Evolutionary conservation across 2,888 invertebrate species (phyloP), one percentile per base, ranked within the genome.

Genomic region (Sthenelais limicola): DNA sequence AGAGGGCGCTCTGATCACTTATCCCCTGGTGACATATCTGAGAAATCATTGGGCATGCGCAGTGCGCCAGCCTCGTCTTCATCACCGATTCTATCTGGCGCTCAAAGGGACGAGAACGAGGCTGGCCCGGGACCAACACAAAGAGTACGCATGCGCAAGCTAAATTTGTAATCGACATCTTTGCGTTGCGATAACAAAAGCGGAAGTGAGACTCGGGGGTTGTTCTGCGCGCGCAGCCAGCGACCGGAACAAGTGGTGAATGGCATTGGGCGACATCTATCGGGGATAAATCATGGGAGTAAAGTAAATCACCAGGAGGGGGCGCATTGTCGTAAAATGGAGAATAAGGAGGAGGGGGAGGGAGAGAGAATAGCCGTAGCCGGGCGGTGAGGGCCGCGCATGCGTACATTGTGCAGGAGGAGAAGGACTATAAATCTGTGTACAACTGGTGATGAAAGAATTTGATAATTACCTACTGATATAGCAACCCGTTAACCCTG

Each of bases 401-500:
- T n/a, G n/a, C n/a, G n/a, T n/a, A n/a, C n/a, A n/a, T n/a, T n/a
- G n/a, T n/a, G n/a, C n/a, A n/a, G n/a, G n/a, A n/a, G n/a, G n/a
- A n/a, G n/a, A n/a, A n/a, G n/a, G 38, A 24, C 38, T 12, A 62
- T 62, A 62, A 62, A 62, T 62, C 62, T 62, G 7, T 43, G 3
- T 24, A n/a, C 43, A n/a, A n/a, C n/a, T n/a, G n/a, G 24, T 43
- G 38, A 62, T 62, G 62, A 62, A 62, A 62, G 35, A 62, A 62
- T 62, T 62, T 62, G 62, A 62, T 62, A 62, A 62, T 62, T 62
- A 62, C 62, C 62, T 62, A 35, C 38, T 62, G 43, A 62, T 62
- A 62, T 62, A 62, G 62, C 62, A 12, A 62, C 38, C 38, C 62
- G 62, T 62, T 62, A 62, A 62, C 62, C 62, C 62, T 21, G 9